Percentiles rank a stretch among this genome's conserved stretches.
Evolutionary conservation across 2,797 vertebrate species (phyloP).

Genomic region (Euphonia xanthogaster): DNA sequence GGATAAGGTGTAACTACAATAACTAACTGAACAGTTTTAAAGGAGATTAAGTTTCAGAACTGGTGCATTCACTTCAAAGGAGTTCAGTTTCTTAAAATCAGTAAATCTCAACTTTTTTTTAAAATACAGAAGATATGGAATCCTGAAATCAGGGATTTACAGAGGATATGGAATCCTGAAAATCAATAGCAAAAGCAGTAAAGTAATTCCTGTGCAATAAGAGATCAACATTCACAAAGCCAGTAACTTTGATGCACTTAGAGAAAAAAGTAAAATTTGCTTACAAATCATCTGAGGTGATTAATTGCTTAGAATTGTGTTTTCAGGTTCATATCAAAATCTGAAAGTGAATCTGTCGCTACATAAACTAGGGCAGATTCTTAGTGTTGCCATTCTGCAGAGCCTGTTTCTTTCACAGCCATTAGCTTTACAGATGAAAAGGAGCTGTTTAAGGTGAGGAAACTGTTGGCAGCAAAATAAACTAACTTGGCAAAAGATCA

Average conservation of each 20-base stretch:
- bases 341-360: background rate
- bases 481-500: background rate
- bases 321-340: background rate
- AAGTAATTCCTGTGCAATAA: background rate
- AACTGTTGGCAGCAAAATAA: conserved; percentile 34
- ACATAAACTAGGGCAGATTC: background rate
- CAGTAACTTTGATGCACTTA: background rate
- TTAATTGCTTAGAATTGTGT: background rate
- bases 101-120: background rate
- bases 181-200: background rate
- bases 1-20: background rate
- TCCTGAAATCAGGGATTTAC: background rate
- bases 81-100: background rate
- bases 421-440: background rate
- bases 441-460: background rate
- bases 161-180: background rate
- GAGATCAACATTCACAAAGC: background rate
- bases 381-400: background rate
- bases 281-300: background rate
- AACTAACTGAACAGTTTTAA: background rate
- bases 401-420: background rate
- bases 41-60: background rate
- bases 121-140: background rate
- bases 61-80: background rate
- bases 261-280: background rate